These are phyloP conservation scores for Procambarus clarkii DNA, from an alignment of 1,140 invertebrate genomes.

Conservation along the genomic window DNA sequence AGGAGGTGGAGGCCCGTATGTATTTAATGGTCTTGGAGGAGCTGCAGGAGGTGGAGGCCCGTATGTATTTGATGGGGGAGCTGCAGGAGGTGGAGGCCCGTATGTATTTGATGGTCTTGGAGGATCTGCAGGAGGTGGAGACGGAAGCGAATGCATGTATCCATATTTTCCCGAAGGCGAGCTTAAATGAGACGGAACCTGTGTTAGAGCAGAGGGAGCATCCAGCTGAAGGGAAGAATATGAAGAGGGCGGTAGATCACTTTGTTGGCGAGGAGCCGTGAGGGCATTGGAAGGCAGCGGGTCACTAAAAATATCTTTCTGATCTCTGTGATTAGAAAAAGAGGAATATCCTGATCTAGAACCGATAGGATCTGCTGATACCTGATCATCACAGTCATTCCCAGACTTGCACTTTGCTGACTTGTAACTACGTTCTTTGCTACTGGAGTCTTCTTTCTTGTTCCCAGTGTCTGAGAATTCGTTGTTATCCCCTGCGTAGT, in stretches of 20 bases:
- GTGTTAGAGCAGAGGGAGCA: neutral
- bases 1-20: constrained; percentile 13
- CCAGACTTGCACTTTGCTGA: neutral
- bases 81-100: too few relatives aligned
- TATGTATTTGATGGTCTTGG: neutral
- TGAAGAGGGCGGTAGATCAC: constrained; percentile 1
- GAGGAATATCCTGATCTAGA: neutral
- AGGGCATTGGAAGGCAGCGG: neutral
- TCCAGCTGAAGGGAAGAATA: constrained; percentile 10
- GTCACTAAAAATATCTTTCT: neutral
- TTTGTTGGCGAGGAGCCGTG: neutral
- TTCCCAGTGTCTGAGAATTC: neutral
- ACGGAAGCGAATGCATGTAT: too few relatives aligned
- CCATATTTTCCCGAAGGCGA: too few relatives aligned
- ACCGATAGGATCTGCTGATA: neutral
- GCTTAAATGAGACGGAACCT: neutral
- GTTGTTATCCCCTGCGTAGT: constrained; percentile 2
- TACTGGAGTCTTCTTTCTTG: neutral
- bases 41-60: too few relatives aligned
- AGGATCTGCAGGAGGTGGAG: neutral
- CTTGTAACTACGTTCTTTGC: neutral
- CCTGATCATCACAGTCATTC: neutral
- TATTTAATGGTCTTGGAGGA: too few relatives aligned
- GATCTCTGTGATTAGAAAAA: neutral
- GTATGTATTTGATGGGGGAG: too few relatives aligned